These are phyloP conservation scores for Phrynocephalus versicolor DNA, from an alignment of 2,113 vertebrate genomes.

Conservation along the genomic window DNA sequence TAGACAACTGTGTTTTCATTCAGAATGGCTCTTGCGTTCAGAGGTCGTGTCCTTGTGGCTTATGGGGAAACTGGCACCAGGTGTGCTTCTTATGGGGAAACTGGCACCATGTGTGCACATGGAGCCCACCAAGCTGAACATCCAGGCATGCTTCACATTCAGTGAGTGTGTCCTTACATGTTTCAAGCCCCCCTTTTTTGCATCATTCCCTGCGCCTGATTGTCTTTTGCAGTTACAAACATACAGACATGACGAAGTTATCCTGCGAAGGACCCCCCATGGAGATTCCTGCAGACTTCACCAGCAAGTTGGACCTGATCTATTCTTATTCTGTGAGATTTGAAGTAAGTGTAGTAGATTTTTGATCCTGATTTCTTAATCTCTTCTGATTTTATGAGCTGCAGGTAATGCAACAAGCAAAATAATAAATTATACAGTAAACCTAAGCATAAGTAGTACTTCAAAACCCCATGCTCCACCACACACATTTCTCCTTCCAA, in stretches of 20 bases:
- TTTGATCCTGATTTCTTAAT: not conserved
- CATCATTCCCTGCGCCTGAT: not conserved
- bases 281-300: constrained; percentile 82
- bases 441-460: too few species aligned
- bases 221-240: constrained; percentile 79
- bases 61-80: not conserved
- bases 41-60: not conserved
- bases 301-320: constrained; percentile 73
- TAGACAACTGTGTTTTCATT: not conserved
- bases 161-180: not conserved
- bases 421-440: too few species aligned
- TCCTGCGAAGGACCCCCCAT: constrained; percentile 80
- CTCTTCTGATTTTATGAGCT: not conserved
- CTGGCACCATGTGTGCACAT: not conserved
- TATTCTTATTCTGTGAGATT: constrained; percentile 89
- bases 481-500: too few species aligned
- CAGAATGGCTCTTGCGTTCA: not conserved
- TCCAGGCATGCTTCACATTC: not conserved
- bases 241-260: constrained; percentile 71
- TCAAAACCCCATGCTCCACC: too few species aligned
- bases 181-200: not conserved
- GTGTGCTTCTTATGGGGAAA: not conserved
- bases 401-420: too few species aligned
- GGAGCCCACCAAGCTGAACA: not conserved
- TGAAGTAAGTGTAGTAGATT: constrained; percentile 73